These are phyloP conservation scores for Festucalex cinctus DNA, from an alignment of 2,113 vertebrate genomes.

Conservation along the genomic window DNA sequence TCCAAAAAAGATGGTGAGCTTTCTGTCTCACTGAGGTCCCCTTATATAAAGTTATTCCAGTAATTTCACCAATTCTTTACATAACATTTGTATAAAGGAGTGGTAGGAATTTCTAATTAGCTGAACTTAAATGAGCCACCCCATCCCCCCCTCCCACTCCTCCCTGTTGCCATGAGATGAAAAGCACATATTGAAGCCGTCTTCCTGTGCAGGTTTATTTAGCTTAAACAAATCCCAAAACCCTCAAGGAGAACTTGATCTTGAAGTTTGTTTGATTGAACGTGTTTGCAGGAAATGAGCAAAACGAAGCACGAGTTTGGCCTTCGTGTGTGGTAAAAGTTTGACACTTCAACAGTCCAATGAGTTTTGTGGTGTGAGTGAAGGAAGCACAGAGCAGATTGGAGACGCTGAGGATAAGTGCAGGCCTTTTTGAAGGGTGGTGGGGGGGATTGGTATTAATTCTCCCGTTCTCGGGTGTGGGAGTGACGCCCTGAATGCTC, in stretches of 20 bases:
- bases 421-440: not conserved
- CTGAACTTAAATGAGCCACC: not conserved
- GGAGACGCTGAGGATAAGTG: slow-evolving; percentile 49
- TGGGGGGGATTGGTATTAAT: slow-evolving; percentile 4
- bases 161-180: not conserved
- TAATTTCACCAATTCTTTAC: not conserved
- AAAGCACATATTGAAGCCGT: not conserved
- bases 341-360: not conserved
- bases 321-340: not conserved
- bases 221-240: not conserved
- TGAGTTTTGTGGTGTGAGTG: slow-evolving; percentile 40
- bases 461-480: slow-evolving; percentile 21
- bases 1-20: not conserved
- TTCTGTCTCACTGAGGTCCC: not conserved
- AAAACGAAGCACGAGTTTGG: not conserved
- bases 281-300: not conserved
- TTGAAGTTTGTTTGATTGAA: not conserved
- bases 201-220: not conserved
- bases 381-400: slow-evolving; percentile 47
- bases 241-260: not conserved
- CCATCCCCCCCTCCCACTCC: not conserved
- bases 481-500: slow-evolving; percentile 59
- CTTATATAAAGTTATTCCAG: not conserved
- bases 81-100: not conserved
- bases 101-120: not conserved